Conservation (phyloP, 1,140 invertebrate genomes). For the Maconellicoccus hirsutus region DNA sequence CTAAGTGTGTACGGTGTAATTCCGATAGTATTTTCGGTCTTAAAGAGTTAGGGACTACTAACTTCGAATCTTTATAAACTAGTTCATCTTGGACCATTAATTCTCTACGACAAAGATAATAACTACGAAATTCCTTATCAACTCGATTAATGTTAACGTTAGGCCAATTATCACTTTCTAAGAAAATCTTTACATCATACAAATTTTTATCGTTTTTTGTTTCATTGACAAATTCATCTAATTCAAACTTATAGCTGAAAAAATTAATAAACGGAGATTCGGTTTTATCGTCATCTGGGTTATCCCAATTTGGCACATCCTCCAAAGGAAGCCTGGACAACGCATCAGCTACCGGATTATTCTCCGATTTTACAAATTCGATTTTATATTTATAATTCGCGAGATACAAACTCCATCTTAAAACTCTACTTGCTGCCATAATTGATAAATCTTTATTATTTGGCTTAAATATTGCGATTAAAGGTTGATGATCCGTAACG, state of each 20-base stretch:
- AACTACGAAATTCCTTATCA: neutral
- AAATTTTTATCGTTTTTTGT: neutral
- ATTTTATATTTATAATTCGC: conserved; percentile 17
- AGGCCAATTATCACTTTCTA: conserved; percentile 15
- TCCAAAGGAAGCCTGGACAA: conserved; percentile 18
- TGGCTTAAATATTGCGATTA: conserved; percentile 37
- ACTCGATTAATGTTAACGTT: conserved; percentile 4
- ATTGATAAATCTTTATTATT: conserved; percentile 27
- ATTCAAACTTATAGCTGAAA: neutral
- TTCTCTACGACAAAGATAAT: conserved; percentile 26
- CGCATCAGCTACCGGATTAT: conserved; percentile 30
- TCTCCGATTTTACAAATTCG: conserved; percentile 22
- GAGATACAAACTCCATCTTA: conserved; percentile 10
- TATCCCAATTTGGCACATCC: neutral
- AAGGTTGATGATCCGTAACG: conserved; percentile 40
- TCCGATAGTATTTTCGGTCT: conserved; percentile 31
- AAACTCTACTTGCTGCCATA: conserved; percentile 13
- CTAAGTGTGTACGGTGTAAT: conserved; percentile 37
- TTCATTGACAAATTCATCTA: neutral
- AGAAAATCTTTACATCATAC: neutral
- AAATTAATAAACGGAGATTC: neutral
- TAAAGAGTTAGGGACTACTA: conserved; percentile 32
- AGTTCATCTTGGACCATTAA: conserved; percentile 27
- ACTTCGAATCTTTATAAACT: conserved; percentile 30
- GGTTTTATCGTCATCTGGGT: neutral